Evolutionary conservation across 2,113 vertebrate genomes (phyloP).

Genomic region (Takifugu bimaculatus): DNA sequence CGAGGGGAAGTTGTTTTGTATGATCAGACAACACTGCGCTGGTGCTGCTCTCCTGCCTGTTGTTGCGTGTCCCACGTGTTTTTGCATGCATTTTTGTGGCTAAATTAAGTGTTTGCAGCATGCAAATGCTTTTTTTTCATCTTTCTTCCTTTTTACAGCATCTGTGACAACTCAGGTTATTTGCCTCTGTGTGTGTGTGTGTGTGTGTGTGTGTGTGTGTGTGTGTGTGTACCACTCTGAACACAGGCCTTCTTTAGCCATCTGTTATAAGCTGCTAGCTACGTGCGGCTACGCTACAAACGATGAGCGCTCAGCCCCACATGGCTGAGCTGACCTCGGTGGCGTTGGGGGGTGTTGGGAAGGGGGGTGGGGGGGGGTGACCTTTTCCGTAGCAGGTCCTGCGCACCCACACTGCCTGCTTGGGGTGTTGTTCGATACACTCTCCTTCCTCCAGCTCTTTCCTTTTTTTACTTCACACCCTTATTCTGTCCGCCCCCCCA

Average conservation of each 20-base stretch:
- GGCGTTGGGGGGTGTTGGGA: too few species aligned
- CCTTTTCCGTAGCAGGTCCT: constrained; percentile 85
- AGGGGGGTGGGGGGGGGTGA: constrained; percentile 53
- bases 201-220: constrained; percentile 11
- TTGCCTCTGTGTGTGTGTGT: constrained; percentile 46
- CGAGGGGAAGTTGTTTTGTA: constrained; percentile 73
- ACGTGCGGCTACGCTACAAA: constrained; percentile 90
- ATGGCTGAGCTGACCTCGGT: constrained; percentile 86
- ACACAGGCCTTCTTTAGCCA: constrained; percentile 87
- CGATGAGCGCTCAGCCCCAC: constrained; percentile 80
- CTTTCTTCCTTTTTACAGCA: constrained; percentile 38
- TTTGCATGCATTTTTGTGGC: constrained; percentile 11
- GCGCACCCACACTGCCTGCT: constrained; percentile 68
- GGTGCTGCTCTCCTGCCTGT: constrained; percentile 4
- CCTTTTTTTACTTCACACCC: constrained; percentile 25
- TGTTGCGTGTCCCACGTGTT: constrained; percentile 12
- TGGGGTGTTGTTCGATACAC: constrained; percentile 80
- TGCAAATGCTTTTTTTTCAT: constrained; percentile 35
- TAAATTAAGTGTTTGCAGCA: constrained; percentile 33
- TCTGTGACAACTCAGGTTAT: constrained; percentile 54
- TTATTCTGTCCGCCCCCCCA: constrained; percentile 20
- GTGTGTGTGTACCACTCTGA: constrained; percentile 70
- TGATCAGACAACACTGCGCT: constrained; percentile 35
- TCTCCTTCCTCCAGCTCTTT: constrained; percentile 66
- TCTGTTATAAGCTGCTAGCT: constrained; percentile 93